Evolutionary conservation across 2,888 invertebrate species (phyloP).

Genomic region (Allygus modestus): DNA sequence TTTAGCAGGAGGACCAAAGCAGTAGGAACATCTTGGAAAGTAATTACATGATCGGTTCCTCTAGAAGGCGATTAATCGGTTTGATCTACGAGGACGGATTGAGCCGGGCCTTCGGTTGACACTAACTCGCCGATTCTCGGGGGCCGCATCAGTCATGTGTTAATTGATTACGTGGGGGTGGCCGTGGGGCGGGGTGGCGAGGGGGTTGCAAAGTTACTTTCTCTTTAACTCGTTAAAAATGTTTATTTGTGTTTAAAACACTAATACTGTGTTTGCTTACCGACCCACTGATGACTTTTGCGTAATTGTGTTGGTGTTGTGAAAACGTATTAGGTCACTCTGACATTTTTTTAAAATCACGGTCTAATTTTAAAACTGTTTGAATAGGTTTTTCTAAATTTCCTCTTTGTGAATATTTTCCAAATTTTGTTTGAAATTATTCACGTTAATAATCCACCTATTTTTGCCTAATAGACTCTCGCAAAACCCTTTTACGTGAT

Average conservation of each 20-base stretch:
- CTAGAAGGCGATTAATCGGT: slow-evolving; percentile 41
- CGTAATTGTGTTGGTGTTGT: background rate
- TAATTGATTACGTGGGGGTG: slow-evolving; percentile 36
- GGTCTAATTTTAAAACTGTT: too few relatives aligned
- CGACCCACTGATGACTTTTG: background rate
- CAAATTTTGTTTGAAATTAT: too few relatives aligned
- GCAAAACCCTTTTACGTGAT: too few relatives aligned
- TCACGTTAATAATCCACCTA: too few relatives aligned
- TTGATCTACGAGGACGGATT: slow-evolving; percentile 54
- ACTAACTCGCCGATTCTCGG: slow-evolving; percentile 12
- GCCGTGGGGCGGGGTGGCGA: background rate
- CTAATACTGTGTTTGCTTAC: background rate
- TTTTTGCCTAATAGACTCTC: too few relatives aligned
- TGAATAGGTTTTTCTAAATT: too few relatives aligned
- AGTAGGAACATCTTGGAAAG: background rate
- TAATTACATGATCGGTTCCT: slow-evolving; percentile 35
- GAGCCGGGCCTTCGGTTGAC: slow-evolving; percentile 18
- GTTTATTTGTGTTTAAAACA: slow-evolving; percentile 1
- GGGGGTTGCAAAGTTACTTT: background rate
- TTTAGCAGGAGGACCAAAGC: too few relatives aligned
- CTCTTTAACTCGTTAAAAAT: background rate
- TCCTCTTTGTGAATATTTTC: too few relatives aligned
- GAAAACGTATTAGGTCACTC: too few relatives aligned
- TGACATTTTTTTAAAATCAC: too few relatives aligned
- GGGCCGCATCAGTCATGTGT: slow-evolving; percentile 58